Base-by-base conservation (phyloP, 2,797 vertebrate genomes). In the Notolabrus celidotus region DNA sequence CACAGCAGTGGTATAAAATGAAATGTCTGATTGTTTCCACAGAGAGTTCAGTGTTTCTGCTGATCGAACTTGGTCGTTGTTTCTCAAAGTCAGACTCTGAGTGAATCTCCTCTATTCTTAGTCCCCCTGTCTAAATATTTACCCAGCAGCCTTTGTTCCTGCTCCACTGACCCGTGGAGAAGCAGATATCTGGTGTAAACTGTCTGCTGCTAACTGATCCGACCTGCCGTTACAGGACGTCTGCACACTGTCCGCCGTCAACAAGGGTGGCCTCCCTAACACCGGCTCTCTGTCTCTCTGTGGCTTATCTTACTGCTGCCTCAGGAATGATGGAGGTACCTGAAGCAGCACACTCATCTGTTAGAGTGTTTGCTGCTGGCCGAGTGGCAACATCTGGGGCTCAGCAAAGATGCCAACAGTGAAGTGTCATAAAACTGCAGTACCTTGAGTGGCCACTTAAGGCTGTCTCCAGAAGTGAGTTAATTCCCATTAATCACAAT, bases 41-140 rank as follows among this genome's bases (percentile, higher is more conserved):
- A 5, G 46, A 47, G 46, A 25, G 12, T 6, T 3, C 22, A 15
- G 12, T 23, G 60, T 53, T 25, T 36, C 39, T 20, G 12, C 46
- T 42, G 23, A 33, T 19, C 25, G 6, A 25, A n/a, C 50, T 39
- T 27, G 2, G 17, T 47, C 20, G 46, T 20, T 16, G 59, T 39
- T 10, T 39, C 46, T 20, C 34, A 27, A 10, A 20, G 46, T 58
- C 55, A 31, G 45, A 33, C 45, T 34, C 33, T 33, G 15, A 59
- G 75, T 31, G 72, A 66, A 71, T 74, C 69, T 69, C 46, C 62
- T 85, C 80, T 85, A 72, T 82, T 81, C 77, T 84, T 82, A 82
- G 74, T 76, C 38, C 19, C 4, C 6, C 57, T 79, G 71, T 86
- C 80, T 87, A 90, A 88, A 90, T 90, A 86, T 90, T 90, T 90